Evolutionary conservation across 2,113 vertebrate genomes (phyloP), one percentile per base, ranked within the genome.

Genomic region (Pontoporia blainvillei): DNA sequence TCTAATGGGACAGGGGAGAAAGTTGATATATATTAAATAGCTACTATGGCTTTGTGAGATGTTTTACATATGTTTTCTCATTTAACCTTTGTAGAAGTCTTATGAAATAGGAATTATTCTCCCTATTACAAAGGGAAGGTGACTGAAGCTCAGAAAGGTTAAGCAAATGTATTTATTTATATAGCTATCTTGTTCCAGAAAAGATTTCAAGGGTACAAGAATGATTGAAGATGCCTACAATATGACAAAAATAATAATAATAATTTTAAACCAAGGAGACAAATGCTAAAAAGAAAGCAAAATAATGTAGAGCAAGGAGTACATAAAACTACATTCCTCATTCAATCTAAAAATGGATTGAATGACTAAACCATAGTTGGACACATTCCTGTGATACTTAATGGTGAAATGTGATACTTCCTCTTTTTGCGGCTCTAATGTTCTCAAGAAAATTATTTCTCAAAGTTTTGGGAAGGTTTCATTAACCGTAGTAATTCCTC

Each of bases 21-120:
- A 95, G 89, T 18, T 76, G 44, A 66, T 91, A 69, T 29, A 21
- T 52, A 81, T 83, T 96, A 78, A 96, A 61, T 71, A 79, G 61
- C 52, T 96, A 83, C 21, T 52, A 21, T 34, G 46, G 52, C 31
- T 83, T 87, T 62, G 29, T 79, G 86, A 69, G 73, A 84, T 94
- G 62, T 93, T 91, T 94, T 96, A 95, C 89, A 59, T n/a, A 67
- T 83, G 76, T 59, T 91, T 95, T 91, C 78, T 84, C 57, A 92
- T 94, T 97, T 95, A 94, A 78, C 49, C 29, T 95, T 95, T 64
- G 91, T 67, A 83, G 72, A 96, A 94, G 27, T 95, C 76, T 92
- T 87, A 72, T 44, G n/a, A 91, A 90, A 75, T 36, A 62, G 21
- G 15, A 67, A 66, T 76, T 64, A 92, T 87, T 75, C n/a, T 96